phyloP scores from a whole-genome alignment of 2,888 invertebrate species.

The Empis stercorea region DNA sequence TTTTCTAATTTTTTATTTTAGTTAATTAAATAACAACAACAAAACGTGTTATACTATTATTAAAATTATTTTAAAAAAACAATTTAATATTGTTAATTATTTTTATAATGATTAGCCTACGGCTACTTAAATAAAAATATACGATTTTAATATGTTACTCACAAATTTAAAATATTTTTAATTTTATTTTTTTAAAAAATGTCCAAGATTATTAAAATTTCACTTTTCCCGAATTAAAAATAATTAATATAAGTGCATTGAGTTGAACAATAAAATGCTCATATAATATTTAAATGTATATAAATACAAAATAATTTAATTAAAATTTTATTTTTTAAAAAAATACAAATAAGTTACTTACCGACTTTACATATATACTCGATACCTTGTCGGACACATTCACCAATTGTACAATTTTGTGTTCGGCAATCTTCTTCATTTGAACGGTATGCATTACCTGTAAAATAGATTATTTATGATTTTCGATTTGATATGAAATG shows the following conservation, averaged over 20 bases:
- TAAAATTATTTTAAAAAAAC: too few species aligned
- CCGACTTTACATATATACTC: constrained; percentile 51
- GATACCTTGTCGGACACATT: constrained; percentile 72
- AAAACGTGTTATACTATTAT: too few species aligned
- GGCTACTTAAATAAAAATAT: constrained; percentile 7
- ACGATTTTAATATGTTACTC: constrained; percentile 10
- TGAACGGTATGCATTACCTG: constrained; percentile 46
- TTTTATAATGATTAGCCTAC: constrained; percentile 8
- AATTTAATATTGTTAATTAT: too few species aligned
- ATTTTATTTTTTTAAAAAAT: too few species aligned
- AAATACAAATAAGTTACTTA: constrained; percentile 21
- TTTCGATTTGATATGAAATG: constrained; percentile 1
- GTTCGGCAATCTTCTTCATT: constrained; percentile 63
- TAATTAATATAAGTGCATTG: too few species aligned
- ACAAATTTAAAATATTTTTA: constrained; percentile 4
- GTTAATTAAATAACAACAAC: too few species aligned
- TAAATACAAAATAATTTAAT: neutral
- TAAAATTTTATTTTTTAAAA: too few species aligned
- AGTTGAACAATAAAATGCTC: neutral
- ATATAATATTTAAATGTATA: neutral
- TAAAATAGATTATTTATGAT: neutral
- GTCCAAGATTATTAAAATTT: too few species aligned
- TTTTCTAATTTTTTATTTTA: too few species aligned
- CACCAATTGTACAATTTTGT: constrained; percentile 69
- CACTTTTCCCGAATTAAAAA: too few species aligned